Conservation (phyloP, 2,888 invertebrate genomes). For the Hedychridium roseum region DNA sequence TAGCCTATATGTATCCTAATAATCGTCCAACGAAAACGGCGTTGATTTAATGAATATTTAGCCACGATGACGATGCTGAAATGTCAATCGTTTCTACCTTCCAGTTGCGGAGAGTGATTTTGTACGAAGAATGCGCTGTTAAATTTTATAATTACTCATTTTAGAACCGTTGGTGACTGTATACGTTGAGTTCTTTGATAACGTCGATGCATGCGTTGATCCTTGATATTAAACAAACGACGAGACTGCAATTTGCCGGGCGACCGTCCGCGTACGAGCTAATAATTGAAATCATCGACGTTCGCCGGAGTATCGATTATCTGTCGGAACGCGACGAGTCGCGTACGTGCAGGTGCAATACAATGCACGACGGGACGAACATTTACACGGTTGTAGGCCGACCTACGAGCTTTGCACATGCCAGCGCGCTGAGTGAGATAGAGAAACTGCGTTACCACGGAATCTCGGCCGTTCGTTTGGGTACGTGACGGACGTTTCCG, state of each 20-base stretch:
- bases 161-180: no score
- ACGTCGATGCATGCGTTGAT: no score
- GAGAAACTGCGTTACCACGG: background rate
- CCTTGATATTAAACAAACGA: no score
- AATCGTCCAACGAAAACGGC: no score
- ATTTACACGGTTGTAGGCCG: background rate
- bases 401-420: background rate
- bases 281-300: constrained; percentile 53
- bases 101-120: no score
- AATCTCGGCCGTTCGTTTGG: constrained; percentile 9
- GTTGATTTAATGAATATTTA: no score
- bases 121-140: no score
- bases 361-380: background rate
- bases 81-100: no score
- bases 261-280: constrained; percentile 22
- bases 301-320: constrained; percentile 51
- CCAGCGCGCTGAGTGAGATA: background rate
- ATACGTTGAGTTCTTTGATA: no score
- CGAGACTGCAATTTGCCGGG: constrained; percentile 6
- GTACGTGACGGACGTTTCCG: constrained; percentile 11
- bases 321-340: constrained; percentile 35
- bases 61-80: no score
- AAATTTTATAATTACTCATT: no score
- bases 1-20: no score
- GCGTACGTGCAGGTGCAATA: constrained; percentile 4